A percentile compares a stretch with the other conserved stretches of the same genome.
These are phyloP conservation scores for Calephelis nemesis DNA, from an alignment of 1,140 invertebrate genomes.

Conservation along the genomic window DNA sequence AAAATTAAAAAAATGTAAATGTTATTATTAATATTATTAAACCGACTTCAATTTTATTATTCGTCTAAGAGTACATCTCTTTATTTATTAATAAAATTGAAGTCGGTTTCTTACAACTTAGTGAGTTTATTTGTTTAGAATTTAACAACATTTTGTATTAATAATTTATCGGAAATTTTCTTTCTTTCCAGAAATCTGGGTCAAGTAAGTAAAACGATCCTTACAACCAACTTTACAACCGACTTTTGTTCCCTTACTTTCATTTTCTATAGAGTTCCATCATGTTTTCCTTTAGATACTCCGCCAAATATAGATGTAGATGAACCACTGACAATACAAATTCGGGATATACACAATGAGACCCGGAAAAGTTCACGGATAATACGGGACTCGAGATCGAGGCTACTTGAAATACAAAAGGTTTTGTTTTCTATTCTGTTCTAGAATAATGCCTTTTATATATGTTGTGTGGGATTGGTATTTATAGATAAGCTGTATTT, in stretches of 20 bases:
- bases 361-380: slow-evolving; percentile 53
- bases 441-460: neutral
- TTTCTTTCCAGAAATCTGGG: slow-evolving; percentile 41
- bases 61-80: too few relatives aligned
- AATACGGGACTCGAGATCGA: slow-evolving; percentile 51
- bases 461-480: neutral
- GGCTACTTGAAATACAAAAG: slow-evolving; percentile 59
- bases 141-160: neutral
- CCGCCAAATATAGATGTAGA: slow-evolving; percentile 34
- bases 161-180: slow-evolving; percentile 2
- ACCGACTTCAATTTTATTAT: too few relatives aligned
- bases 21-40: too few relatives aligned
- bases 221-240: slow-evolving; percentile 1
- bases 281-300: slow-evolving; percentile 34
- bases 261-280: slow-evolving; percentile 10
- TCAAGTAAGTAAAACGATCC: slow-evolving; percentile 32
- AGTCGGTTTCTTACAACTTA: too few relatives aligned
- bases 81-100: too few relatives aligned
- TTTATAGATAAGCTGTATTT: neutral
- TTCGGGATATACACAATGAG: slow-evolving; percentile 57
- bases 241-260: neutral
- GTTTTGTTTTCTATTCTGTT: slow-evolving; percentile 30
- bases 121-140: too few relatives aligned
- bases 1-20: too few relatives aligned
- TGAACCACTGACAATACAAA: slow-evolving; percentile 42